A percentile compares a stretch with the other conserved stretches of the same genome.
Evolutionary conservation across 1,140 invertebrate genomes (phyloP).

Genomic region (Caenorhabditis inopinata): DNA sequence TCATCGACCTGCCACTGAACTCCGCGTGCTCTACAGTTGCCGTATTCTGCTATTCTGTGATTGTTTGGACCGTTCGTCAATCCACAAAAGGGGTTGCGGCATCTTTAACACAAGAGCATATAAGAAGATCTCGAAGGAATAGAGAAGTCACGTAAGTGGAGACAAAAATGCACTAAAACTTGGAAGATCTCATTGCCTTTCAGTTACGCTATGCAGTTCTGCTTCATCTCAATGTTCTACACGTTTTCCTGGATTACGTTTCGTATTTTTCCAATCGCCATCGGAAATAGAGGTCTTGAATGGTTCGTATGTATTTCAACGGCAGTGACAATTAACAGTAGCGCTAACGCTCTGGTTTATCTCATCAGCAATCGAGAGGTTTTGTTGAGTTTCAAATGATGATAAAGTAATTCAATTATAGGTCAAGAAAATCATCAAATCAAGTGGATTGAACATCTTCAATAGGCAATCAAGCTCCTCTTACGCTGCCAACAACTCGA

Average conservation of each 20-base stretch:
- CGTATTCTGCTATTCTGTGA: background rate
- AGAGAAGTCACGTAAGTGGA: conserved; percentile 28
- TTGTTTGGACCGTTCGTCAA: background rate
- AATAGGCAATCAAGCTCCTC: background rate
- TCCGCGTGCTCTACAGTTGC: background rate
- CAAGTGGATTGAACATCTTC: background rate
- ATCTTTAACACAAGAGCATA: background rate
- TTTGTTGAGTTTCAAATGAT: background rate
- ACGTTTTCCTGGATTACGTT: conserved; percentile 19
- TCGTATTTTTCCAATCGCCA: background rate
- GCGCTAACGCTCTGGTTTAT: conserved; percentile 10
- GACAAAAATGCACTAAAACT: background rate
- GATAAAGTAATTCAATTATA: background rate
- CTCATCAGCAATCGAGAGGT: conserved; percentile 21
- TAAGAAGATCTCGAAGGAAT: background rate
- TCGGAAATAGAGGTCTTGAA: background rate
- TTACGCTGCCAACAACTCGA: background rate
- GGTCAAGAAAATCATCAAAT: background rate
- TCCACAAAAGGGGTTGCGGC: background rate
- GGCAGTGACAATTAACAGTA: background rate
- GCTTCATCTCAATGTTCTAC: conserved; percentile 35
- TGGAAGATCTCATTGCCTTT: background rate
- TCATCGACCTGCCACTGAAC: conserved; percentile 16
- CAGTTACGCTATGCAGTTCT: conserved; percentile 37
- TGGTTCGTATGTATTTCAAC: conserved; percentile 21